A percentile compares a stretch with the other conserved stretches of the same genome.
Conservation (phyloP, 2,113 vertebrate genomes). For the Odocoileus virginianus region DNA sequence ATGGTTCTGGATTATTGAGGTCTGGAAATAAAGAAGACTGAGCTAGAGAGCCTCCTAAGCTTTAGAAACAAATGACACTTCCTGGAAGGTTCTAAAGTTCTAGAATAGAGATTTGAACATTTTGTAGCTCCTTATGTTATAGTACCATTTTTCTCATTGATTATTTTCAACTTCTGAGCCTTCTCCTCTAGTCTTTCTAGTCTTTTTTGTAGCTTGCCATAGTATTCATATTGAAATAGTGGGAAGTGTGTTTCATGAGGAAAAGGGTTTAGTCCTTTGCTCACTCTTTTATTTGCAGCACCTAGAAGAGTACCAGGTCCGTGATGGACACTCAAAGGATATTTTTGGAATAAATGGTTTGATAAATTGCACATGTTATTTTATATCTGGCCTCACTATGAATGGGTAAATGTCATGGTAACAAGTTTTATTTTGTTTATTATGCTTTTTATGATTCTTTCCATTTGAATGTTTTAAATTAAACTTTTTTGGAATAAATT, state of each 20-base stretch:
- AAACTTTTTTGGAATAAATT: not conserved
- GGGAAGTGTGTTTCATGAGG: not conserved
- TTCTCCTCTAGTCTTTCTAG: not conserved
- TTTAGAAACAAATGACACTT: conserved; percentile 8
- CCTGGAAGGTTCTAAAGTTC: not conserved
- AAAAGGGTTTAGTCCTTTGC: not conserved
- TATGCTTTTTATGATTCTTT: not conserved
- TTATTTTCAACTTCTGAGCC: not conserved
- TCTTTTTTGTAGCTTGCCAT: not conserved
- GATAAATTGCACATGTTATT: not conserved
- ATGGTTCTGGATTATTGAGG: not conserved
- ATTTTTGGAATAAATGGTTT: not conserved
- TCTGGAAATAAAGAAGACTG: not conserved
- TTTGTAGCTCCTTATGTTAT: not conserved
- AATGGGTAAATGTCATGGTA: not conserved
- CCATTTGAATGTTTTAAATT: not conserved
- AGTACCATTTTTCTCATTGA: not conserved
- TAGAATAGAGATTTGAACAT: not conserved
- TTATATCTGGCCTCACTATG: not conserved
- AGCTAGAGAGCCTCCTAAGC: not conserved
- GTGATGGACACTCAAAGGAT: not conserved
- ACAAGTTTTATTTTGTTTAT: conserved; percentile 3
- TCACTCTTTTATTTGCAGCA: not conserved
- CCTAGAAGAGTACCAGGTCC: not conserved
- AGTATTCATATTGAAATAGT: not conserved